Evolutionary conservation across 2,888 invertebrate genomes (phyloP).

Genomic region (Polymixis lichenea): DNA sequence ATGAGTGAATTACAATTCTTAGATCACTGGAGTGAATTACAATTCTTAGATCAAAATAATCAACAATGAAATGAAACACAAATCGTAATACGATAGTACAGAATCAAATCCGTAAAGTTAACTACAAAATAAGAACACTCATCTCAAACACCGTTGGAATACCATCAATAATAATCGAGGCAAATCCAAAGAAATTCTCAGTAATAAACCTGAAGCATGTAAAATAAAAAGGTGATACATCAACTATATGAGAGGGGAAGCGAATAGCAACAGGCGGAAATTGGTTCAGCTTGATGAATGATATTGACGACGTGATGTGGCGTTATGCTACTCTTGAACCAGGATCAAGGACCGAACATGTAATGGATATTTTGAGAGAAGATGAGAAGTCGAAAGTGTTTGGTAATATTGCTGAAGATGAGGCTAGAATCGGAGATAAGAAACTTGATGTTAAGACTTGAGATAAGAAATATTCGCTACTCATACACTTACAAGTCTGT

Average conservation of each 20-base stretch:
- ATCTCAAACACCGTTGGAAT: conserved; percentile 18
- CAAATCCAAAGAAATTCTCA: conserved; percentile 46
- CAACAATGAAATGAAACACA: neutral
- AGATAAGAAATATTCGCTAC: too few species aligned
- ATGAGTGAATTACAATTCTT: neutral
- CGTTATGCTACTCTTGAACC: conserved; percentile 44
- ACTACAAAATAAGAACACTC: conserved; percentile 28
- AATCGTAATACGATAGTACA: neutral
- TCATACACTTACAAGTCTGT: too few species aligned
- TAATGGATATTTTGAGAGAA: conserved; percentile 43
- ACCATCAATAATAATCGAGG: conserved; percentile 55
- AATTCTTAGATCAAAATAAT: neutral
- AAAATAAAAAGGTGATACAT: conserved; percentile 67
- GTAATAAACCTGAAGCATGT: conserved; percentile 54
- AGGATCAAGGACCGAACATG: conserved; percentile 17
- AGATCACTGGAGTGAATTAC: neutral
- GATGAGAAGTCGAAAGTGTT: conserved; percentile 19
- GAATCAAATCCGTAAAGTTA: conserved; percentile 21
- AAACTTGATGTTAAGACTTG: too few species aligned
- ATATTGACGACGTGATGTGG: conserved; percentile 64
- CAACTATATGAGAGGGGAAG: conserved; percentile 61
- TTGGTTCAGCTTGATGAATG: conserved; percentile 68
- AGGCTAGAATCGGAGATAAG: neutral
- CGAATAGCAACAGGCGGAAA: conserved; percentile 68
- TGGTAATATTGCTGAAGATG: neutral